Evolutionary conservation across 2,888 invertebrate genomes (phyloP).

Genomic region (Masnerella sp.): DNA sequence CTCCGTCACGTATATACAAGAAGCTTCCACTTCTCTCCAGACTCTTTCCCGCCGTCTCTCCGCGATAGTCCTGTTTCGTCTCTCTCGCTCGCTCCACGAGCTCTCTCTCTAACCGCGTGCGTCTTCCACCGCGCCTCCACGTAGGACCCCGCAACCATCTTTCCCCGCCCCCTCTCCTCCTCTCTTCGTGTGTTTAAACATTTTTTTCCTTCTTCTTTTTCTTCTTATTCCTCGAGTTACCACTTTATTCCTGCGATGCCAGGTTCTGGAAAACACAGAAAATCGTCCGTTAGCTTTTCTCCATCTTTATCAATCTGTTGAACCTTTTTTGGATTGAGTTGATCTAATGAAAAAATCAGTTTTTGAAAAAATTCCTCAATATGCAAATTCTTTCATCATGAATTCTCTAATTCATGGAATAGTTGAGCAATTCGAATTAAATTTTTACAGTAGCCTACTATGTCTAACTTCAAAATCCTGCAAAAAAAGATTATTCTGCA

Average conservation of each 20-base stretch:
- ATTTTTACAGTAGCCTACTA: too few relatives aligned
- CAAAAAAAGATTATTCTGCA: too few relatives aligned
- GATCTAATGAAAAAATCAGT: too few relatives aligned
- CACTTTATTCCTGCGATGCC: conserved; percentile 35
- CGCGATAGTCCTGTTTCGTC: conserved; percentile 44
- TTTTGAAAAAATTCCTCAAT: too few relatives aligned
- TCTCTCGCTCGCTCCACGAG: conserved; percentile 17
- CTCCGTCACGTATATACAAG: conserved; percentile 65
- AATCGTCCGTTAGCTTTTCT: conserved; percentile 12
- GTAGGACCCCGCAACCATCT: conserved; percentile 32
- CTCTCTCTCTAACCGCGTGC: conserved; percentile 24
- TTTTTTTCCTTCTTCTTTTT: conserved; percentile 26
- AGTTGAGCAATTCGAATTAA: too few relatives aligned
- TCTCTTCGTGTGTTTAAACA: conserved; percentile 34
- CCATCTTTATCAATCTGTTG: too few relatives aligned
- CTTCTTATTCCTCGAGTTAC: conserved; percentile 40
- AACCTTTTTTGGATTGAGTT: too few relatives aligned
- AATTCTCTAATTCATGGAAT: too few relatives aligned
- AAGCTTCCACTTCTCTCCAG: conserved; percentile 55
- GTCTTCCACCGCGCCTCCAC: conserved; percentile 43
- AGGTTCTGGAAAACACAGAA: conserved; percentile 27
- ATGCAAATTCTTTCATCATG: too few relatives aligned
- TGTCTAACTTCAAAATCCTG: too few relatives aligned
- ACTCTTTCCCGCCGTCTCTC: conserved; percentile 34
- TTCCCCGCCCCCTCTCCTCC: conserved; percentile 17